A percentile compares a stretch with the other conserved stretches of the same genome.
phyloP scores from a whole-genome alignment of 2,888 invertebrate species.

The Patella caerulea region DNA sequence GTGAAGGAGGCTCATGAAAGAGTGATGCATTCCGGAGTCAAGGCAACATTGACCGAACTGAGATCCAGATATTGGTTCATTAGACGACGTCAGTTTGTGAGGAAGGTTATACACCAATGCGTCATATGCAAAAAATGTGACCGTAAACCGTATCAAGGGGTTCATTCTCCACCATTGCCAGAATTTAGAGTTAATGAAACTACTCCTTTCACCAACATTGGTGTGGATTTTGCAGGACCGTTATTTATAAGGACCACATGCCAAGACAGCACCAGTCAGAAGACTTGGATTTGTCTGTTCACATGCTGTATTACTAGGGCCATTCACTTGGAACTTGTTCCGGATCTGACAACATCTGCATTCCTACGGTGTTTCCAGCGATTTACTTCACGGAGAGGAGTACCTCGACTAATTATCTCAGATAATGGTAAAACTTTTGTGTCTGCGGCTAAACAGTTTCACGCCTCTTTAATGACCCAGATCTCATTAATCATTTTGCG shows the following conservation, averaged over 20 bases:
- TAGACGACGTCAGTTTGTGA: not conserved
- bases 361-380: too few relatives aligned
- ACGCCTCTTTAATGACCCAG: too few relatives aligned
- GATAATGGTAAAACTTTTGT: constrained; percentile 3
- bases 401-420: not conserved
- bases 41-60: not conserved
- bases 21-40: not conserved
- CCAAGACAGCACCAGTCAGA: not conserved
- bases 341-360: too few relatives aligned
- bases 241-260: not conserved
- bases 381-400: not conserved
- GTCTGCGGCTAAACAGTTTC: not conserved
- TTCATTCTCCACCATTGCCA: too few relatives aligned
- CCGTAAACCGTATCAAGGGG: too few relatives aligned
- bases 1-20: not conserved
- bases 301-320: not conserved
- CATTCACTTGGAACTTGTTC: not conserved
- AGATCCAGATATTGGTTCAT: not conserved
- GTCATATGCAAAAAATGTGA: too few relatives aligned
- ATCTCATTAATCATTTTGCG: too few relatives aligned
- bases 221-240: not conserved
- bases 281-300: too few relatives aligned
- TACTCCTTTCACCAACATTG: not conserved
- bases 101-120: too few relatives aligned
- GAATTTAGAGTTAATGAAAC: not conserved